phyloP scores from a whole-genome alignment of 2,113 vertebrate genomes.

The Ciconia stormi region DNA sequence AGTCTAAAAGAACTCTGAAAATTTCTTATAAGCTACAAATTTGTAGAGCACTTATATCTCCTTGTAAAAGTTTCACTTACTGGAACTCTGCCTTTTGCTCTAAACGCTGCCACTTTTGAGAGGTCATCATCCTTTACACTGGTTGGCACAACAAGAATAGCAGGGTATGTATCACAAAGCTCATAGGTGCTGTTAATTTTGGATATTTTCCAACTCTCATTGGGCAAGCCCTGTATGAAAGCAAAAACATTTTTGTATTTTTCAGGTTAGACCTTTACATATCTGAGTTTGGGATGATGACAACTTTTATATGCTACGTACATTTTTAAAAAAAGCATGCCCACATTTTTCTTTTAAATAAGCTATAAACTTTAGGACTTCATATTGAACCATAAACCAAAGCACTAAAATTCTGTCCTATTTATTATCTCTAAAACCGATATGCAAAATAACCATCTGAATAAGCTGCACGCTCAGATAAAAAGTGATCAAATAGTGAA shows the following conservation, averaged over 20 bases:
- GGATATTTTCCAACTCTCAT: slow-evolving; percentile 96
- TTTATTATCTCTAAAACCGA: background rate
- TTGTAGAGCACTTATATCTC: background rate
- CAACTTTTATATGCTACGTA: background rate
- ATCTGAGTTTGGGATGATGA: background rate
- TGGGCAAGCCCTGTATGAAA: slow-evolving; percentile 87
- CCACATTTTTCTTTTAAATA: background rate
- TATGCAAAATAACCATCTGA: background rate
- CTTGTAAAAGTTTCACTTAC: slow-evolving; percentile 75
- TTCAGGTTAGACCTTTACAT: background rate
- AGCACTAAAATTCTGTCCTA: background rate
- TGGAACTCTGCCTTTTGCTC: slow-evolving; percentile 92
- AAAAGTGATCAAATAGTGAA: background rate
- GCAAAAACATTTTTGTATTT: background rate
- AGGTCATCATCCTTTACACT: slow-evolving; percentile 92
- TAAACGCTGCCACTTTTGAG: slow-evolving; percentile 85
- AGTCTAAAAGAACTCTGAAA: background rate
- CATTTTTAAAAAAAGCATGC: background rate
- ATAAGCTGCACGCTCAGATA: background rate
- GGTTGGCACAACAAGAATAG: slow-evolving; percentile 88
- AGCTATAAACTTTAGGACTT: background rate
- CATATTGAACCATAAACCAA: background rate
- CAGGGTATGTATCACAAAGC: slow-evolving; percentile 94
- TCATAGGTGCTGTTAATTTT: slow-evolving; percentile 91
- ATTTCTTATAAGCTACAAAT: background rate